A percentile compares a stretch with the other conserved stretches of the same genome.
Evolutionary conservation across 2,113 vertebrate genomes (phyloP).

Genomic region (Gambusia affinis): DNA sequence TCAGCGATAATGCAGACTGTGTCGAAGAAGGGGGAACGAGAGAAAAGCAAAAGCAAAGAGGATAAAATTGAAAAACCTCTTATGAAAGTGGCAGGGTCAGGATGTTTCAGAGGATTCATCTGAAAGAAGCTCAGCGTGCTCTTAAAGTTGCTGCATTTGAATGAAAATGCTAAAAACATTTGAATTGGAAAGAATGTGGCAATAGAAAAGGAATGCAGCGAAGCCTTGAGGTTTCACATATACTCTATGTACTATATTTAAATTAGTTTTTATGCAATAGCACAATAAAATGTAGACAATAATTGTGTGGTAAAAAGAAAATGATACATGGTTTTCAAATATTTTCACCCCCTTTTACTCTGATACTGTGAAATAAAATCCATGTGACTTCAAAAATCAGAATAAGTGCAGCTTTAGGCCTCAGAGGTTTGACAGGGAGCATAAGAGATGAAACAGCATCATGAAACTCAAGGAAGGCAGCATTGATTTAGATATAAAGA

Average conservation of each 20-base stretch:
- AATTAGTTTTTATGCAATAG: not conserved
- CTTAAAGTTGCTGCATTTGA: slow-evolving; percentile 35
- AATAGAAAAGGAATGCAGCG: not conserved
- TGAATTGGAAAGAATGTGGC: slow-evolving; percentile 15
- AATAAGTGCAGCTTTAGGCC: not conserved
- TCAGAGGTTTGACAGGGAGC: not conserved
- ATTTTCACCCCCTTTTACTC: not conserved
- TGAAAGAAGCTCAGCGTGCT: slow-evolving; percentile 18
- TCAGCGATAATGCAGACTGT: slow-evolving; percentile 65
- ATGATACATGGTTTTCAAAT: too few species aligned
- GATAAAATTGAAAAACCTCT: slow-evolving; percentile 28
- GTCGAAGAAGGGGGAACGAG: slow-evolving; percentile 31
- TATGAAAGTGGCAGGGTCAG: slow-evolving; percentile 40
- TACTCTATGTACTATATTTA: too few species aligned
- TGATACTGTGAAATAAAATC: not conserved
- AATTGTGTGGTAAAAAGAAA: not conserved
- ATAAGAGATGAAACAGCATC: too few species aligned
- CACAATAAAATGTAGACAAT: not conserved
- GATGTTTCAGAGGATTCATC: slow-evolving; percentile 45
- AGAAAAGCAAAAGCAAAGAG: slow-evolving; percentile 16
- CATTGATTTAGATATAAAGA: too few species aligned
- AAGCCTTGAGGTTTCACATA: too few species aligned
- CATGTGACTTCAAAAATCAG: not conserved
- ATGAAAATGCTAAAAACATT: slow-evolving; percentile 28
- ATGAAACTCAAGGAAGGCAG: not conserved